Evolutionary conservation across 2,113 vertebrate genomes (phyloP).

Genomic region (Cephalophus harveyi): DNA sequence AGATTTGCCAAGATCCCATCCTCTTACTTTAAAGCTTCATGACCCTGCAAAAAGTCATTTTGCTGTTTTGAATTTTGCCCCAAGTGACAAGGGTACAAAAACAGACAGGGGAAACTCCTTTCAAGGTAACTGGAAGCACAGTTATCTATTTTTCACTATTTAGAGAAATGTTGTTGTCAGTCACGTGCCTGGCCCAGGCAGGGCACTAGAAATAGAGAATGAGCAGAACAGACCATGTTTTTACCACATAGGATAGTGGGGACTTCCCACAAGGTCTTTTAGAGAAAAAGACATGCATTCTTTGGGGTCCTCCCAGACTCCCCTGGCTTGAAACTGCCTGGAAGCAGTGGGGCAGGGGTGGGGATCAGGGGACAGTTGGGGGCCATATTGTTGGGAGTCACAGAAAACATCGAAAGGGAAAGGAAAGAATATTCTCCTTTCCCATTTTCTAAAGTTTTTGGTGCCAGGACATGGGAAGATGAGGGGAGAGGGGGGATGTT

Average conservation of each 20-base stretch:
- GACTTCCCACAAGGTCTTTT: background rate
- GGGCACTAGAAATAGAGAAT: background rate
- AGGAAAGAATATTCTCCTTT: background rate
- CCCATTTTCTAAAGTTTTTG: background rate
- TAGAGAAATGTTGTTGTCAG: background rate
- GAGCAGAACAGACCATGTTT: background rate
- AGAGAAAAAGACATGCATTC: background rate
- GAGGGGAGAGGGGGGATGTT: background rate
- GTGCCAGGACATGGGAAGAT: background rate
- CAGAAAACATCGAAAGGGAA: background rate
- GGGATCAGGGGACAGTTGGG: background rate
- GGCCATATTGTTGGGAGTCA: background rate
- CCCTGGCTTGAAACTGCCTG: background rate
- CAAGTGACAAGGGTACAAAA: background rate
- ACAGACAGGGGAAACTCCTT: background rate
- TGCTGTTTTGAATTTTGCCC: background rate
- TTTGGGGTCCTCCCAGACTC: background rate
- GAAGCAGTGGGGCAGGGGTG: background rate
- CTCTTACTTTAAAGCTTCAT: background rate
- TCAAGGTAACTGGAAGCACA: background rate
- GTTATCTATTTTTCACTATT: background rate
- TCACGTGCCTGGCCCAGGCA: background rate
- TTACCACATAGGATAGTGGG: background rate
- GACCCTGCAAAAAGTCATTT: background rate
- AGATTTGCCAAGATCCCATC: background rate